Percentiles rank a stretch among this genome's conserved stretches.
Conservation (phyloP, 2,113 vertebrate species). For the Pao palembangensis region DNA sequence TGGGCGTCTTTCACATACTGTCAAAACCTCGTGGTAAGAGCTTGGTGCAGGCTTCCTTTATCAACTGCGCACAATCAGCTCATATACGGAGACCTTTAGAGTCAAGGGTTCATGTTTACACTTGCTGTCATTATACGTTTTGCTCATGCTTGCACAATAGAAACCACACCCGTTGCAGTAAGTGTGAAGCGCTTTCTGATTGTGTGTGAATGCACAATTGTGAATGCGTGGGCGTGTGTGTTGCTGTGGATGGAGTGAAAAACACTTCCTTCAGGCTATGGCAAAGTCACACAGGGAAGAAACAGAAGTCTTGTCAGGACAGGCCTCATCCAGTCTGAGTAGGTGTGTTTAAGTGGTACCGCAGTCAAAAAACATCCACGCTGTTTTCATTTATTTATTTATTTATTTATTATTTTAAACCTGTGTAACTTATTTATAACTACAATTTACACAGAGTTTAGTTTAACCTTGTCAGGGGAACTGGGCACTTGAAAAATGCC, state of each 20-base stretch:
- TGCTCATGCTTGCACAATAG: conserved; percentile 52
- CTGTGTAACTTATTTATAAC: neutral
- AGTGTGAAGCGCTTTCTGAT: conserved; percentile 49
- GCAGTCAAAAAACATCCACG: no score
- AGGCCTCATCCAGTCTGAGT: conserved; percentile 8
- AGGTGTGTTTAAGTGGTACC: neutral
- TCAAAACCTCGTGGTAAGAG: conserved; percentile 1
- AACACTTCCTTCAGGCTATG: conserved; percentile 60
- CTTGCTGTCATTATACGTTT: conserved; percentile 40
- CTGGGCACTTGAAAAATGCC: no score
- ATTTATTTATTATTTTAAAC: neutral
- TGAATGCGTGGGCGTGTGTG: conserved; percentile 35
- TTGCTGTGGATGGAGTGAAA: conserved; percentile 36
- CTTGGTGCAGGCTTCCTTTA: conserved; percentile 7
- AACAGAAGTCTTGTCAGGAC: conserved; percentile 49
- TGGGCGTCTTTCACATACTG: conserved; percentile 13
- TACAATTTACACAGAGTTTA: no score
- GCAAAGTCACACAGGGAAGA: conserved; percentile 56
- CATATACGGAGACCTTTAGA: conserved; percentile 25
- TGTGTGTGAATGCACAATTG: conserved; percentile 7
- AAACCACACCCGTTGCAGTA: conserved; percentile 58
- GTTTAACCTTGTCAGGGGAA: no score
- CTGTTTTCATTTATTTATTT: neutral
- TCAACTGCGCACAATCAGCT: conserved; percentile 34
- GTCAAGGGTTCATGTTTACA: conserved; percentile 52